These are phyloP conservation scores for Apamea anceps DNA, from an alignment of 2,888 invertebrate genomes.

Conservation along the genomic window DNA sequence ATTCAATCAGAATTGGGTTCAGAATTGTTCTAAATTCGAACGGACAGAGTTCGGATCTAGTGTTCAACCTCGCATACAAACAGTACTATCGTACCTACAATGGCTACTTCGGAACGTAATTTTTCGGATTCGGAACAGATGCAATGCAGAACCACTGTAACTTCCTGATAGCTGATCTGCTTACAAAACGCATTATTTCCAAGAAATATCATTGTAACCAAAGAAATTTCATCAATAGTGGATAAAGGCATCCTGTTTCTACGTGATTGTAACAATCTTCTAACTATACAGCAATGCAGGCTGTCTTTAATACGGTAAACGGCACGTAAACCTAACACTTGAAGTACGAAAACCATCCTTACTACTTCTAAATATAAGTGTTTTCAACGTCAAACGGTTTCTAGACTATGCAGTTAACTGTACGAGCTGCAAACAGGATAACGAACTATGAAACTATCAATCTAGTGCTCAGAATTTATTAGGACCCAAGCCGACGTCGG, in stretches of 20 bases:
- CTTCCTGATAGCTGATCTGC: not conserved
- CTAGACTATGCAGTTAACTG: too few species aligned
- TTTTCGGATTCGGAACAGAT: too few species aligned
- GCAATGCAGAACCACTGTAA: too few species aligned
- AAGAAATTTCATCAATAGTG: not conserved
- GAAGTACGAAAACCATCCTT: not conserved
- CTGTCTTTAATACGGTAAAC: not conserved
- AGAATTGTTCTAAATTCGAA: too few species aligned
- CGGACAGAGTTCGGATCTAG: too few species aligned
- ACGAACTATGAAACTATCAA: slow-evolving; percentile 43
- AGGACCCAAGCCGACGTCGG: slow-evolving; percentile 6
- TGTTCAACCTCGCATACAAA: too few species aligned
- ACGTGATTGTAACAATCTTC: not conserved
- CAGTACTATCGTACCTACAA: too few species aligned
- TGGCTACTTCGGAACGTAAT: too few species aligned
- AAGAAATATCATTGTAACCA: slow-evolving; percentile 4
- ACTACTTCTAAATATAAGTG: not conserved
- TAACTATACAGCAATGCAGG: not conserved
- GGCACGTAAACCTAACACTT: not conserved
- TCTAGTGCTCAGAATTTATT: slow-evolving; percentile 24
- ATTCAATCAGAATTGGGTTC: too few species aligned
- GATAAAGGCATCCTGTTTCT: not conserved
- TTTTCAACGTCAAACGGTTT: not conserved
- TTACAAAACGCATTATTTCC: slow-evolving; percentile 2
- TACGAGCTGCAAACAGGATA: slow-evolving; percentile 25